phyloP scores from a whole-genome alignment of 1,140 invertebrate genomes.

The Augochlora pura region DNA sequence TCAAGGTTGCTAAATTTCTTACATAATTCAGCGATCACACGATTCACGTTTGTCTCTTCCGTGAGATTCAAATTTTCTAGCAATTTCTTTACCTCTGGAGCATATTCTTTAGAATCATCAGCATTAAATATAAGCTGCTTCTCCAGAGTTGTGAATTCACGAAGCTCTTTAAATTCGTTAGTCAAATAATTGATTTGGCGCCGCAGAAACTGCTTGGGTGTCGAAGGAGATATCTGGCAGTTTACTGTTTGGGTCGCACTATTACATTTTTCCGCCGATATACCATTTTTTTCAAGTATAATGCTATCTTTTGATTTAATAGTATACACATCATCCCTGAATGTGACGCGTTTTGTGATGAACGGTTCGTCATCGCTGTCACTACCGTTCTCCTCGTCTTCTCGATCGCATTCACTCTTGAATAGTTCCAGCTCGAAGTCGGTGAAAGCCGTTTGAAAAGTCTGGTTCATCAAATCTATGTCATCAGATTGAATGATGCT shows the following conservation, averaged over 20 bases:
- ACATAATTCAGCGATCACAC: conserved; percentile 7
- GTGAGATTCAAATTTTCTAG: background rate
- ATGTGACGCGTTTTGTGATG: conserved; percentile 41
- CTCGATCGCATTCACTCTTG: conserved; percentile 34
- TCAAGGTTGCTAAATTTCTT: conserved; percentile 1
- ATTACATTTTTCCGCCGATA: conserved; percentile 16
- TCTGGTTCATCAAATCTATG: conserved; percentile 42
- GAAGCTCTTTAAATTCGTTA: conserved; percentile 42
- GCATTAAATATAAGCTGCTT: conserved; percentile 36
- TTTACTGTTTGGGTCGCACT: conserved; percentile 18
- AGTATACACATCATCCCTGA: conserved; percentile 20
- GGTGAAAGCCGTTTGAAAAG: conserved; percentile 59
- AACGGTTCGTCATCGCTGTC: conserved; percentile 46
- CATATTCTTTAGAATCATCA: background rate
- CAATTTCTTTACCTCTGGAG: conserved; percentile 19
- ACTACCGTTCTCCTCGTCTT: conserved; percentile 6
- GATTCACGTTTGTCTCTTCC: conserved; percentile 1
- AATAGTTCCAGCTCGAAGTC: conserved; percentile 68
- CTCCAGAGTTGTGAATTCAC: conserved; percentile 49
- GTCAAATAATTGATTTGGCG: conserved; percentile 18
- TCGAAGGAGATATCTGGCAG: conserved; percentile 33
- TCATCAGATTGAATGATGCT: conserved; percentile 31
- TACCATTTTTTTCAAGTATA: background rate
- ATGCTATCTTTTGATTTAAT: background rate
- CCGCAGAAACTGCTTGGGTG: conserved; percentile 38